phyloP scores from a whole-genome alignment of 2,888 invertebrate genomes.

The Tipula vernalis region DNA sequence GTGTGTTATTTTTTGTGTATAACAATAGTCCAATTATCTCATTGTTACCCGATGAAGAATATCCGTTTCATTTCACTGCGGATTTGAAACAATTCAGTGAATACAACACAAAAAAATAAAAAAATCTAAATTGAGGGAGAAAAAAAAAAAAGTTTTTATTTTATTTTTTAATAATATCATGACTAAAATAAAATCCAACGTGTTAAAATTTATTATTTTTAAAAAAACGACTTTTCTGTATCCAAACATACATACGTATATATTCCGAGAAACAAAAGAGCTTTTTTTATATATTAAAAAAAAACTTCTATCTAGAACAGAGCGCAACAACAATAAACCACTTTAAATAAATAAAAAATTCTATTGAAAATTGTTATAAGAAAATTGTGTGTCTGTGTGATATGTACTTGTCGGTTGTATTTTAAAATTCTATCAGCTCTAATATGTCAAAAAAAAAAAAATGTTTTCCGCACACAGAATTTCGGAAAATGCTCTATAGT shows the following conservation, averaged over 20 bases:
- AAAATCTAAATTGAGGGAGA: neutral
- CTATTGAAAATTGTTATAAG: neutral
- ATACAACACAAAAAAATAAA: neutral
- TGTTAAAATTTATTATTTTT: neutral
- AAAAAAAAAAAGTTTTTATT: neutral
- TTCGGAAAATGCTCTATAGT: neutral
- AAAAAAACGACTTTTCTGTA: neutral
- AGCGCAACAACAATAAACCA: neutral
- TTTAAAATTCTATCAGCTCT: neutral
- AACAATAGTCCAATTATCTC: slow-evolving; percentile 17
- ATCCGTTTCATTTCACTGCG: slow-evolving; percentile 14
- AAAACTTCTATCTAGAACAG: neutral
- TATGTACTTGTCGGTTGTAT: neutral
- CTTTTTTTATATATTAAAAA: neutral
- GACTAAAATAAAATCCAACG: neutral
- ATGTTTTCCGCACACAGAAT: neutral
- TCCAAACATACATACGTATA: no score
- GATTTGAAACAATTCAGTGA: neutral
- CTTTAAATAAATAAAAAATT: neutral
- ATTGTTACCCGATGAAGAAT: slow-evolving; percentile 16
- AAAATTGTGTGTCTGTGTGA: neutral
- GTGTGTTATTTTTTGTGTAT: neutral
- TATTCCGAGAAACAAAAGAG: neutral
- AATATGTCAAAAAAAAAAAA: neutral
- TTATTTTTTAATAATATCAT: neutral